These are phyloP conservation scores for Callaeas wilsoni DNA, from an alignment of 2,113 vertebrate species.

Conservation along the genomic window DNA sequence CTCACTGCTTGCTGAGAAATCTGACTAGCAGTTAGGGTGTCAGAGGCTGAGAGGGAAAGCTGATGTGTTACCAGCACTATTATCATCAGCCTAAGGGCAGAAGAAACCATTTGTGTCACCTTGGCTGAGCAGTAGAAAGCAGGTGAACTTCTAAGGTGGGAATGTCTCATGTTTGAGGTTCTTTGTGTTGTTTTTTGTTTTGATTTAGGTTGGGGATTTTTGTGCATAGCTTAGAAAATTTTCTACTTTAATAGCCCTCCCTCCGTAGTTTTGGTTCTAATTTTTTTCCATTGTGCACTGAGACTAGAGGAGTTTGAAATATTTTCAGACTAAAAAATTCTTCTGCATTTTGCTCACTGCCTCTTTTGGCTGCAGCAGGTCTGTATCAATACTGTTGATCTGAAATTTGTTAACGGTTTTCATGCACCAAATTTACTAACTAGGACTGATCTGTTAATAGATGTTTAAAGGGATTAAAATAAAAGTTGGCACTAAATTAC, in stretches of 20 bases:
- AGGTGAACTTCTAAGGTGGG: background rate
- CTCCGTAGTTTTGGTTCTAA: background rate
- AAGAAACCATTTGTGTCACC: background rate
- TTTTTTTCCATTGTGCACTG: background rate
- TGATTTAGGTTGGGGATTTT: background rate
- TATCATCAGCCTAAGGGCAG: background rate
- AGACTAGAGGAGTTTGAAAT: background rate
- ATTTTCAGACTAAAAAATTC: background rate
- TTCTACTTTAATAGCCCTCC: background rate
- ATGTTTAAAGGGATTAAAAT: background rate
- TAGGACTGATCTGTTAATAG: background rate
- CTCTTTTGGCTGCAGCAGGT: background rate
- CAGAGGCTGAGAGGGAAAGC: background rate
- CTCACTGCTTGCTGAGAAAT: background rate
- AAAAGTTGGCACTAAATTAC: background rate
- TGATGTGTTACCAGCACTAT: background rate
- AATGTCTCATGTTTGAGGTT: background rate
- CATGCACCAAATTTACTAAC: background rate
- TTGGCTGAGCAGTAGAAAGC: background rate
- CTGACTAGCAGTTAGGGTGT: background rate
- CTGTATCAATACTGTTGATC: background rate
- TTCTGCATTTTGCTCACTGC: background rate
- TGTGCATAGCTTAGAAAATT: background rate
- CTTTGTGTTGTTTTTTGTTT: background rate
- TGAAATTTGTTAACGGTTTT: background rate